A percentile compares a stretch with the other conserved stretches of the same genome.
Evolutionary conservation across 2,888 invertebrate species (phyloP).

Genomic region (Archips xylosteana): DNA sequence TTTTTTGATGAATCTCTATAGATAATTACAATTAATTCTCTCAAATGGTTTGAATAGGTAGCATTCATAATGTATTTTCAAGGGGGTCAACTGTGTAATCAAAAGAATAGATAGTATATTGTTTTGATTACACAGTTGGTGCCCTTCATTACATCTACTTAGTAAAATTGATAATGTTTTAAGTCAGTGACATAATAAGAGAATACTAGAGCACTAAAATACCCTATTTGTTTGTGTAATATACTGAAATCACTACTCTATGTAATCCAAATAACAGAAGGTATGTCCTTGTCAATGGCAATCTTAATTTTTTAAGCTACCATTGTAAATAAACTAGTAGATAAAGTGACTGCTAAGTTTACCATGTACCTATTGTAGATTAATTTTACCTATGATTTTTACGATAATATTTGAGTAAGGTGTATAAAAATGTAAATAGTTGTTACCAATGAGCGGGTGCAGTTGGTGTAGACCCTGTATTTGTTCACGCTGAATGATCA

Average conservation of each 20-base stretch:
- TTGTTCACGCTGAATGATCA: too few relatives aligned
- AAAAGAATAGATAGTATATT: neutral
- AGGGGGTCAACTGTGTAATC: neutral
- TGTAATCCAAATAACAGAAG: too few relatives aligned
- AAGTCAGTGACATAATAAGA: too few relatives aligned
- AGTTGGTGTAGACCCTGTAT: too few relatives aligned
- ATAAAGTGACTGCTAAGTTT: neutral
- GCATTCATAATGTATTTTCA: too few relatives aligned
- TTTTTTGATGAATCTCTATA: conserved; percentile 47
- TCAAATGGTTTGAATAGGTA: too few relatives aligned
- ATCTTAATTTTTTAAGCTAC: too few relatives aligned
- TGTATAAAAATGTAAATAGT: neutral
- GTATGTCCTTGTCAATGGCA: too few relatives aligned
- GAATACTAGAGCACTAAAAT: too few relatives aligned
- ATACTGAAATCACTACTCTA: neutral
- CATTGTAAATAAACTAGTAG: too few relatives aligned
- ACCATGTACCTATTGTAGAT: neutral
- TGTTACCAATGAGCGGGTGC: neutral
- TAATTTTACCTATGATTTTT: neutral
- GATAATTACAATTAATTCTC: too few relatives aligned
- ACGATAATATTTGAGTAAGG: neutral
- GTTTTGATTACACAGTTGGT: too few relatives aligned
- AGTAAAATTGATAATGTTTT: neutral
- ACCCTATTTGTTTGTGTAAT: neutral
- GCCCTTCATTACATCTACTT: neutral